phyloP scores from a whole-genome alignment of 2,797 vertebrate species.

The Miichthys miiuy region DNA sequence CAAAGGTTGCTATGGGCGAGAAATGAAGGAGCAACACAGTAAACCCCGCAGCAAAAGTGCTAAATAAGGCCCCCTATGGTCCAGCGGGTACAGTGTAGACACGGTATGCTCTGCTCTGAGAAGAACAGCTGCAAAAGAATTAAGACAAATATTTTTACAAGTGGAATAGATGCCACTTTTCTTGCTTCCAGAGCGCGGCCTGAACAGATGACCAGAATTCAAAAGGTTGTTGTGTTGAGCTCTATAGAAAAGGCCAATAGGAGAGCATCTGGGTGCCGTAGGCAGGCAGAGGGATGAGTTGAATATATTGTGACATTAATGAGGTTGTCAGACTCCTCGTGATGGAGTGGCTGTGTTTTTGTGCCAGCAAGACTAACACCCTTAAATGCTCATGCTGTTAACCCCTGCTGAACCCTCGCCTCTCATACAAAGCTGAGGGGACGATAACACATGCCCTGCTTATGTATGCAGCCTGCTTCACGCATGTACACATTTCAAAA shows the following conservation, averaged over 20 bases:
- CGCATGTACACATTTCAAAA: conserved; percentile 16
- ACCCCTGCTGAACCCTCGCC: conserved; percentile 79
- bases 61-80: conserved; percentile 76
- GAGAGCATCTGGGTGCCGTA: conserved; percentile 76
- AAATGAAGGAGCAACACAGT: conserved; percentile 81
- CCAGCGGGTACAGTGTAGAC: conserved; percentile 71
- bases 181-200: conserved; percentile 10
- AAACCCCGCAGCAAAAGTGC: conserved; percentile 73
- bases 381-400: conserved; percentile 84
- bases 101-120: conserved; percentile 41
- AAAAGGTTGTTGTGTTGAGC: conserved; percentile 68
- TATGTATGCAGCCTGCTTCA: conserved; percentile 53
- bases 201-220: conserved; percentile 67
- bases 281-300: conserved; percentile 75
- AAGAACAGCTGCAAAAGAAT: conserved; percentile 60
- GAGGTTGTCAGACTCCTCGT: conserved; percentile 81
- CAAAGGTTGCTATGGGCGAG: conserved; percentile 87
- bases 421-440: conserved; percentile 72
- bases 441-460: conserved; percentile 63
- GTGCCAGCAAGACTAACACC: conserved; percentile 81
- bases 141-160: conserved; percentile 71
- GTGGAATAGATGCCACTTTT: conserved; percentile 46
- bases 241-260: conserved; percentile 59
- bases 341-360: conserved; percentile 85
- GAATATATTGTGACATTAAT: conserved; percentile 88